Conservation (phyloP, 2,888 invertebrate species). For the Troglohyphantes excavatus region DNA sequence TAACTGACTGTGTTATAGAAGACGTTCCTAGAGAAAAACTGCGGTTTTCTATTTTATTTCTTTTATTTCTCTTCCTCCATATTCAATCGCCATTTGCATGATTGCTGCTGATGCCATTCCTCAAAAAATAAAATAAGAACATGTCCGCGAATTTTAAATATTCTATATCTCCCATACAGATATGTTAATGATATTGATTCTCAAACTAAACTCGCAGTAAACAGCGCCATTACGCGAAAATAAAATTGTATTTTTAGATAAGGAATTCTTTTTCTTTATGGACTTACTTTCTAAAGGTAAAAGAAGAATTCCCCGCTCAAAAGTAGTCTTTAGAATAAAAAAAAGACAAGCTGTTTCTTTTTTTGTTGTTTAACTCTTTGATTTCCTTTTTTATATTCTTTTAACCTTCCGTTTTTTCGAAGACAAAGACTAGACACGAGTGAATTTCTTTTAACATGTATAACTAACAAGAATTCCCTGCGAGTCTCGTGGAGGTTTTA, state of each 20-base stretch:
- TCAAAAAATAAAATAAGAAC: slow-evolving; percentile 11
- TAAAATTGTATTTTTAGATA: slow-evolving; percentile 19
- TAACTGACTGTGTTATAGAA: neutral
- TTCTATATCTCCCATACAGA: slow-evolving; percentile 1
- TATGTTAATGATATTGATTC: slow-evolving; percentile 38
- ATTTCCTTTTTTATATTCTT: slow-evolving; percentile 14
- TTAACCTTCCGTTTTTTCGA: slow-evolving; percentile 5
- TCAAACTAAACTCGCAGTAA: slow-evolving; percentile 27
- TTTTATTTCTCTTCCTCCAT: too few species aligned
- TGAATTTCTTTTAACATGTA: slow-evolving; percentile 52
- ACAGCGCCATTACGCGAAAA: slow-evolving; percentile 28
- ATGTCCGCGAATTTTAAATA: slow-evolving; percentile 3
- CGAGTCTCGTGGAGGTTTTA: slow-evolving; percentile 46
- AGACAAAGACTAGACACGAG: slow-evolving; percentile 23
- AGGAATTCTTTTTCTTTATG: neutral
- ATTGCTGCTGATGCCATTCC: slow-evolving; percentile 45
- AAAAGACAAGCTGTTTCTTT: neutral
- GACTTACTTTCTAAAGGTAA: neutral
- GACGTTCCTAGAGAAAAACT: neutral
- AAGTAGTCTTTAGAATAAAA: slow-evolving; percentile 17
- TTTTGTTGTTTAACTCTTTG: slow-evolving; percentile 1
- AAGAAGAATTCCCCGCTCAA: neutral
- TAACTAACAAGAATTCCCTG: slow-evolving; percentile 51
- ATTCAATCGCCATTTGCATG: slow-evolving; percentile 41
- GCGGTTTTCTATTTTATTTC: neutral